phyloP scores from a whole-genome alignment of 1,140 invertebrate genomes.

The Araneus ventricosus region DNA sequence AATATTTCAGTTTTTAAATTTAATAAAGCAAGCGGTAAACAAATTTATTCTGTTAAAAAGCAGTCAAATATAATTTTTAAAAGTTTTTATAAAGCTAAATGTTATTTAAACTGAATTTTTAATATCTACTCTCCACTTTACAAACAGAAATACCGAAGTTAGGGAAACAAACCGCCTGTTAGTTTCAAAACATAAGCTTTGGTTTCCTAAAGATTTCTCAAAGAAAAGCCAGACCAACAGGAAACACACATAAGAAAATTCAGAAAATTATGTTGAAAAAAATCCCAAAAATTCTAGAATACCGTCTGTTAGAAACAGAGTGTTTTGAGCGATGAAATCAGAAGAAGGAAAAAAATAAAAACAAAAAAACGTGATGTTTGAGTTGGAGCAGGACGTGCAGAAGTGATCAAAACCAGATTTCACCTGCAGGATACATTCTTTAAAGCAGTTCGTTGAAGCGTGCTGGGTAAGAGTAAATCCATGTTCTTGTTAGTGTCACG shows the following conservation, averaged over 20 bases:
- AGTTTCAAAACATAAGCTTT: no score
- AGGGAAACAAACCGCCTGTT: no score
- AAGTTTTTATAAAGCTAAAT: no score
- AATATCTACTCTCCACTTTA: no score
- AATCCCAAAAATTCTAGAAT: neutral
- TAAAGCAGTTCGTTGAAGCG: constrained; percentile 59
- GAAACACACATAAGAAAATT: neutral
- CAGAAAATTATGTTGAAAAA: neutral
- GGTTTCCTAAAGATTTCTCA: no score
- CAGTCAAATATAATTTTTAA: no score
- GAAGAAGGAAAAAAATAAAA: neutral
- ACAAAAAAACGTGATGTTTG: constrained; percentile 36
- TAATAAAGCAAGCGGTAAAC: no score
- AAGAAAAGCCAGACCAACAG: no score
- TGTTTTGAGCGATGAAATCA: constrained; percentile 15
- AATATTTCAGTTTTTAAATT: no score
- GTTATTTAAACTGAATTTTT: no score
- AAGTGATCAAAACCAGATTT: constrained; percentile 62
- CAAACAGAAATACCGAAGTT: no score
- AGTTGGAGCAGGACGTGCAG: constrained; percentile 59
- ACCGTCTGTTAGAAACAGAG: neutral
- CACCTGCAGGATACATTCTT: constrained; percentile 63
- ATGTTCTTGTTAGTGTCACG: constrained; percentile 73
- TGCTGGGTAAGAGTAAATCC: constrained; percentile 69
- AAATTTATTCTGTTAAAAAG: no score